Evolutionary conservation across 2,113 vertebrate genomes (phyloP).

Genomic region (Chaetodon auriga): DNA sequence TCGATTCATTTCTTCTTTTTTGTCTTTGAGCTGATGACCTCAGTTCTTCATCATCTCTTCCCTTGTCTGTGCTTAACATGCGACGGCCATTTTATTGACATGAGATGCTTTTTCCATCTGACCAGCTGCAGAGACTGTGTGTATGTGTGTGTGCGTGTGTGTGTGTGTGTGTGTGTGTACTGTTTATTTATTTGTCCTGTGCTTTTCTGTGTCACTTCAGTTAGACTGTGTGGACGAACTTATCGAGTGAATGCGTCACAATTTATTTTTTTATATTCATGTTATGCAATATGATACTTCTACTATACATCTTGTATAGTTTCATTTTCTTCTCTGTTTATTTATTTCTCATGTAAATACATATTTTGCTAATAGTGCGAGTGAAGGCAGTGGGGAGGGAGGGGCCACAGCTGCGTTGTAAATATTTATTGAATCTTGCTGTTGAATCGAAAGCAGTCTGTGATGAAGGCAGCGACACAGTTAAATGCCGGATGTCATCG

Average conservation of each 20-base stretch:
- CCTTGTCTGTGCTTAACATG: constrained; percentile 66
- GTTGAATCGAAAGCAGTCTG: constrained; percentile 43
- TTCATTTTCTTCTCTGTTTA: constrained; percentile 66
- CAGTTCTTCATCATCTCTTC: constrained; percentile 51
- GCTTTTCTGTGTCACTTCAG: constrained; percentile 67
- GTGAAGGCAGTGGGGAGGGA: constrained; percentile 30
- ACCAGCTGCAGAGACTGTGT: constrained; percentile 59
- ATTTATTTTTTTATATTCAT: constrained; percentile 78
- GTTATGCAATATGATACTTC: constrained; percentile 77
- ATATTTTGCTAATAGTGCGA: constrained; percentile 72
- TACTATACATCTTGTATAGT: constrained; percentile 75
- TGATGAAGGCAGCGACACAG: constrained; percentile 53
- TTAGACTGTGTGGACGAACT: constrained; percentile 50
- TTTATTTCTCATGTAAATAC: constrained; percentile 83
- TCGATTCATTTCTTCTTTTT: constrained; percentile 14
- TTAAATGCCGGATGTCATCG: constrained; percentile 36
- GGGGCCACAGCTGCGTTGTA: constrained; percentile 65
- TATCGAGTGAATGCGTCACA: constrained; percentile 53
- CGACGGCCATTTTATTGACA: constrained; percentile 55
- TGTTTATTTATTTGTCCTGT: constrained; percentile 81
- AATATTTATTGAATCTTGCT: constrained; percentile 66
- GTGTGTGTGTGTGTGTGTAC: constrained; percentile 23
- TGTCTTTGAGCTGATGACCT: constrained; percentile 58
- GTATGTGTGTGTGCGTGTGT: constrained; percentile 22
- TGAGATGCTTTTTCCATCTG: constrained; percentile 71